Base-by-base conservation (phyloP, 53 echinoderm and acorn worm species). In the Zoroaster sp. region DNA sequence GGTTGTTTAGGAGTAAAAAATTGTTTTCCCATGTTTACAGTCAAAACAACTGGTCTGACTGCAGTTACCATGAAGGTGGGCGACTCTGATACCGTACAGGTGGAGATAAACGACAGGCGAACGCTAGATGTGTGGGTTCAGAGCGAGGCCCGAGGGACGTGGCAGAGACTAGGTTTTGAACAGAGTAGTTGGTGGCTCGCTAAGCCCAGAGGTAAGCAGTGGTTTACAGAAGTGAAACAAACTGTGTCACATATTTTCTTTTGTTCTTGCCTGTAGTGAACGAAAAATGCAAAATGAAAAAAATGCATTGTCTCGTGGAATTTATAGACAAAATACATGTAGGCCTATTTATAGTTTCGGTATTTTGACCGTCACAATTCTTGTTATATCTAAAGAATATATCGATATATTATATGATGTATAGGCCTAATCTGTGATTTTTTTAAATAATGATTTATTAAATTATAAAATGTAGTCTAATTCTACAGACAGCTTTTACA, bases 91-190 rank as follows among this genome's bases (percentile, higher is more conserved):
- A 90, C 85, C 0, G 74, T 97, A 2, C 97, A 97, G 18, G 88
- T 97, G 20, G 95, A 95, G 75, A 49, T 97, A 33, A 97, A 87
- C 67, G 92, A 95, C 80, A 72, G 97, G 20, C 83, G 95, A 63
- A 90, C 78, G 5, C 49, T 97, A 45, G 97, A 97, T 51, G 87
- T 91, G 5, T 94, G 94, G 94, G 88, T 95, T 9, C 83, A 30
- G 11, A 49, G 79, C 11, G 54, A 72, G 46, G 87, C 46, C 7
- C 42, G 44, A 4, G 68, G 43, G 15, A 51, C 35, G 45, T 97
- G 97, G 97, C 69, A 68, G 38, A 39, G 45, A 28, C 75, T 95
- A 5, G 89, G 88, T 63, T 97, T 97, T 40, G 73, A 90, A 35
- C 87, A 87, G 67, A 89, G 85, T 51, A 35, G 49, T 10, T 85